Percentiles rank a stretch among this genome's conserved stretches.
Conservation (phyloP, 2,113 vertebrate species). For the Uria aalge region DNA sequence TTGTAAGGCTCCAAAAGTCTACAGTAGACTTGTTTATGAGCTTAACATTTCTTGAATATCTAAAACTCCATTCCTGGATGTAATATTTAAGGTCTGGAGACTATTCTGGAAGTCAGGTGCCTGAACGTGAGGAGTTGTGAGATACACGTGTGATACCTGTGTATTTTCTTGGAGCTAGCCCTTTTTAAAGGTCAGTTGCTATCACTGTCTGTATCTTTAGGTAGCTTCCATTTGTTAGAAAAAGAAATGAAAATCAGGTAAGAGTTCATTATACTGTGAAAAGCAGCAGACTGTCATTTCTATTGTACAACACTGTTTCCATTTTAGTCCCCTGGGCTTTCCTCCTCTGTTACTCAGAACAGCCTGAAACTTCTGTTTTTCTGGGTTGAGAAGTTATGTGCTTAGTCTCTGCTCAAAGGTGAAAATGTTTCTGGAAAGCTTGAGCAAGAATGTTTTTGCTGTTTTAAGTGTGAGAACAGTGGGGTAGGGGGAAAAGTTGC, state of each 20-base stretch:
- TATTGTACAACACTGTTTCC: constrained; percentile 24
- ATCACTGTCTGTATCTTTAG: neutral
- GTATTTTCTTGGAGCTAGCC: neutral
- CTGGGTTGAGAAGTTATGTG: neutral
- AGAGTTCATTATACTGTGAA: neutral
- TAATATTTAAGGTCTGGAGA: neutral
- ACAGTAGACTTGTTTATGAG: neutral
- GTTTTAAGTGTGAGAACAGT: neutral
- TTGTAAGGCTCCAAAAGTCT: neutral
- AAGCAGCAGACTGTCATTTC: neutral
- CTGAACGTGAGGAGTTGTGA: neutral
- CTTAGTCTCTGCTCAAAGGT: constrained; percentile 37
- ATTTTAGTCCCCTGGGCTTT: constrained; percentile 5
- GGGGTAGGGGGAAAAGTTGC: neutral
- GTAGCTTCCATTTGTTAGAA: neutral
- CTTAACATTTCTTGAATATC: neutral
- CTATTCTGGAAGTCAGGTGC: neutral
- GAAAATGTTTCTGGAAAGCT: constrained; percentile 50
- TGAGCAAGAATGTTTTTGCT: constrained; percentile 47
- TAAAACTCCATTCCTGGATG: neutral
- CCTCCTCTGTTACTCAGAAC: neutral
- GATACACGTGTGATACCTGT: neutral
- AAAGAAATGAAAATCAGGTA: neutral
- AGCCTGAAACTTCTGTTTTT: constrained; percentile 33
- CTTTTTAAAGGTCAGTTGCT: neutral